A percentile compares a stretch with the other conserved stretches of the same genome.
Evolutionary conservation across 2,797 vertebrate genomes (phyloP).

Genomic region (Ataeniobius toweri): DNA sequence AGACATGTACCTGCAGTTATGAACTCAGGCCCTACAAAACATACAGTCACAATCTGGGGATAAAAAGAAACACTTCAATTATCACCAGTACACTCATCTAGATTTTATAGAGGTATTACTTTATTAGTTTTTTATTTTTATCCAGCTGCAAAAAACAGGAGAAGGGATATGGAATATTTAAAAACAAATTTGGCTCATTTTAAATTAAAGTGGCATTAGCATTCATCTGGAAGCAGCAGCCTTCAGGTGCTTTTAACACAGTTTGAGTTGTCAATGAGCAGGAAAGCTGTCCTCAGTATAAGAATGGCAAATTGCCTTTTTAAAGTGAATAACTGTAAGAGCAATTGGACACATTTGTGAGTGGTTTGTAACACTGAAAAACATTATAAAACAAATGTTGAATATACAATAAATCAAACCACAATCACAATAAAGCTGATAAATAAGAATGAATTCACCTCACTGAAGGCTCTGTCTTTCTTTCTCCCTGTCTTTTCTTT

Average conservation of each 20-base stretch:
- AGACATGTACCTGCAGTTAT: constrained; percentile 47
- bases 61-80: constrained; percentile 9
- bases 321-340: neutral
- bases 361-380: neutral
- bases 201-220: neutral
- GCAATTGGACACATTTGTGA: neutral
- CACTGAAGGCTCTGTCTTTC: neutral
- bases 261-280: neutral
- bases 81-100: neutral
- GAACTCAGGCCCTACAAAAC: constrained; percentile 28
- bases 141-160: neutral
- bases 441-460: neutral
- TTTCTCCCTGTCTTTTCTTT: neutral
- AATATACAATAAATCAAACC: neutral
- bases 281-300: neutral
- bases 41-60: constrained; percentile 31
- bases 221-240: neutral
- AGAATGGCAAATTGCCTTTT: neutral
- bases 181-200: neutral
- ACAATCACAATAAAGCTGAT: neutral
- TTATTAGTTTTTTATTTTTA: neutral
- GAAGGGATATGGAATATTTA: neutral
- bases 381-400: neutral
- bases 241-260: neutral
- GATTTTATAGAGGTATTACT: neutral